These are phyloP conservation scores for Spatulosminthurus flaviceps DNA, from an alignment of 2,888 invertebrate species.

Conservation along the genomic window DNA sequence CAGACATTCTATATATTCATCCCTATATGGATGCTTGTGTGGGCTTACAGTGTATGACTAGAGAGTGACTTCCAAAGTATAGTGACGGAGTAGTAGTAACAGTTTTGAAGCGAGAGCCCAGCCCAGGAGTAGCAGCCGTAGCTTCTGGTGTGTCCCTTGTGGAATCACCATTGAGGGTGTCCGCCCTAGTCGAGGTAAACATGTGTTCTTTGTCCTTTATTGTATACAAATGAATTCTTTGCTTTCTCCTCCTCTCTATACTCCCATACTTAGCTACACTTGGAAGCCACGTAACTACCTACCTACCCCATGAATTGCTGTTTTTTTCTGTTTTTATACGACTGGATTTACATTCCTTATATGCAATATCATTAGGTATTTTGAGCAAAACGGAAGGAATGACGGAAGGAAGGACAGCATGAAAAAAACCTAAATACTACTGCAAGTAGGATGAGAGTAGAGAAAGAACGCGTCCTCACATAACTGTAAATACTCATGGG, in stretches of 20 bases:
- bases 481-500: background rate
- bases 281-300: background rate
- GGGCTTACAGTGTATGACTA: no score
- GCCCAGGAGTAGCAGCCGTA: no score
- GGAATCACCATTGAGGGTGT: conserved; percentile 28
- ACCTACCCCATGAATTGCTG: background rate
- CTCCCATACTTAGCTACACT: background rate
- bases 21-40: no score
- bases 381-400: background rate
- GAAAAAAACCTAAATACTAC: background rate
- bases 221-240: conserved; percentile 31
- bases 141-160: conserved; percentile 35
- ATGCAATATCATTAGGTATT: background rate
- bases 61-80: no score
- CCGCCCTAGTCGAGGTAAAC: conserved; percentile 34
- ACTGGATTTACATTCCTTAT: conserved; percentile 20
- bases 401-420: background rate
- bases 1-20: no score
- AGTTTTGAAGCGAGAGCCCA: background rate
- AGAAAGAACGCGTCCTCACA: background rate
- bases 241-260: conserved; percentile 11
- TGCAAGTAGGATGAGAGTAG: background rate
- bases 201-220: conserved; percentile 31
- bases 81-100: no score
- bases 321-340: background rate